Conservation (phyloP, 92 coral and sea anemone species). For the Epizoanthus ramosus region DNA sequence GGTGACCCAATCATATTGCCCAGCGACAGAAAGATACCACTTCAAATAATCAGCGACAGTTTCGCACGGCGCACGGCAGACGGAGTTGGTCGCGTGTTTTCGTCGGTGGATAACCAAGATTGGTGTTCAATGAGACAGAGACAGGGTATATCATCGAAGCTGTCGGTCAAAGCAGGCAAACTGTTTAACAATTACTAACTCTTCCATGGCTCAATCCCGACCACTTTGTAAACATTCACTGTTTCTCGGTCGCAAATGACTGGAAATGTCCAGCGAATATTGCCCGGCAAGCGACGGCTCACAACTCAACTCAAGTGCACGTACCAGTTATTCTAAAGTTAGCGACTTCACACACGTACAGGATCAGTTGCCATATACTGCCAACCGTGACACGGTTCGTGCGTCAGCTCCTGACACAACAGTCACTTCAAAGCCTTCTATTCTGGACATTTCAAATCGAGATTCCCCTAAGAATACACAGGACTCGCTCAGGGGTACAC, state of each 20-base stretch:
- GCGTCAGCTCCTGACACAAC: slow-evolving; percentile 16
- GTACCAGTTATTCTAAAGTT: slow-evolving; percentile 6
- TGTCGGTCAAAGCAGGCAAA: background rate
- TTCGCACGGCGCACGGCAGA: slow-evolving; percentile 67
- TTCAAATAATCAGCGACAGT: slow-evolving; percentile 77
- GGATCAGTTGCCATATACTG: slow-evolving; percentile 33
- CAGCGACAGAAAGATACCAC: slow-evolving; percentile 53
- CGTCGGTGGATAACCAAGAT: slow-evolving; percentile 41
- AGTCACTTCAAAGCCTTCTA: slow-evolving; percentile 13
- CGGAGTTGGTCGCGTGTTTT: slow-evolving; percentile 63
- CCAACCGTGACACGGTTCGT: slow-evolving; percentile 27
- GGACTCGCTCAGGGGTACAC: slow-evolving; percentile 7
- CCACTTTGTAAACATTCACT: background rate
- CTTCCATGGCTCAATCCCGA: background rate
- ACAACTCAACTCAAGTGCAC: slow-evolving; percentile 15
- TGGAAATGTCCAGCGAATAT: slow-evolving; percentile 24
- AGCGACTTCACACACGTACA: slow-evolving; percentile 27
- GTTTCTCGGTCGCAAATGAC: slow-evolving; percentile 14
- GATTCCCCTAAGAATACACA: background rate
- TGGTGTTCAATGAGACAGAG: slow-evolving; percentile 4
- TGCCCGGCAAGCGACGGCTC: slow-evolving; percentile 5
- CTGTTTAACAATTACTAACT: background rate
- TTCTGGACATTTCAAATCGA: slow-evolving; percentile 5
- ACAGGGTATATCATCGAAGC: background rate
- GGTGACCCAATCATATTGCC: slow-evolving; percentile 69